phyloP scores from a whole-genome alignment of 2,888 invertebrate genomes.

The Pogonocherus hispidulus region DNA sequence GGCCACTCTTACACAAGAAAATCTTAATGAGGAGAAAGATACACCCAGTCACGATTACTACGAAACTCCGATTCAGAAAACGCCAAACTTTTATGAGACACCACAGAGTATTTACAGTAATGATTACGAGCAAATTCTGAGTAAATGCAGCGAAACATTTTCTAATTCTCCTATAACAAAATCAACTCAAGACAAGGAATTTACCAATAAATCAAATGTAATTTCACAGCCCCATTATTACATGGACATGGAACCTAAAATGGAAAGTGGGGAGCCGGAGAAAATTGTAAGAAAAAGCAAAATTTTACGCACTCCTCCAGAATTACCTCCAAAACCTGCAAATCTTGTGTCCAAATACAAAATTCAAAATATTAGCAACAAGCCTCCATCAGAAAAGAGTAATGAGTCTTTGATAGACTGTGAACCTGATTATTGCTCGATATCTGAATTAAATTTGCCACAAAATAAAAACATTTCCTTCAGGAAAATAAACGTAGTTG shows the following conservation, averaged over 20 bases:
- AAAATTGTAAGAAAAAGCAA: conserved; percentile 67
- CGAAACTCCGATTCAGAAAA: conserved; percentile 67
- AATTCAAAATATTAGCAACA: conserved; percentile 64
- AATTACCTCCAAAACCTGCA: conserved; percentile 84
- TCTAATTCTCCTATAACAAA: conserved; percentile 61
- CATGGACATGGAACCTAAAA: conserved; percentile 75
- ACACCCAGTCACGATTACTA: conserved; percentile 62
- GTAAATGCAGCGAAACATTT: conserved; percentile 67
- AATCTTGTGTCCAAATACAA: conserved; percentile 79
- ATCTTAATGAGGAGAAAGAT: conserved; percentile 49
- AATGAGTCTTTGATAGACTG: conserved; percentile 62
- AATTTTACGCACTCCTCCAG: conserved; percentile 78
- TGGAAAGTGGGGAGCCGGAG: conserved; percentile 51
- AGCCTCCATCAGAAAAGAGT: conserved; percentile 52
- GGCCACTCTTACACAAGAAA: conserved; percentile 47
- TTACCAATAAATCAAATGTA: conserved; percentile 67
- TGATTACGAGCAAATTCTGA: conserved; percentile 80
- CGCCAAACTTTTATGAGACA: conserved; percentile 74
- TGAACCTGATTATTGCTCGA: conserved; percentile 84
- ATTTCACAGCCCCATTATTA: conserved; percentile 74
- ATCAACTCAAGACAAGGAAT: conserved; percentile 68
- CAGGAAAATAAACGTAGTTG: conserved; percentile 63
- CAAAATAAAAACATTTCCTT: conserved; percentile 54
- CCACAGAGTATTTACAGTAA: conserved; percentile 82
- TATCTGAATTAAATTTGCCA: conserved; percentile 78